Evolutionary conservation across 2,888 invertebrate genomes (phyloP), one percentile per base, ranked within the genome.

Genomic region (Gnatocerus cornutus): DNA sequence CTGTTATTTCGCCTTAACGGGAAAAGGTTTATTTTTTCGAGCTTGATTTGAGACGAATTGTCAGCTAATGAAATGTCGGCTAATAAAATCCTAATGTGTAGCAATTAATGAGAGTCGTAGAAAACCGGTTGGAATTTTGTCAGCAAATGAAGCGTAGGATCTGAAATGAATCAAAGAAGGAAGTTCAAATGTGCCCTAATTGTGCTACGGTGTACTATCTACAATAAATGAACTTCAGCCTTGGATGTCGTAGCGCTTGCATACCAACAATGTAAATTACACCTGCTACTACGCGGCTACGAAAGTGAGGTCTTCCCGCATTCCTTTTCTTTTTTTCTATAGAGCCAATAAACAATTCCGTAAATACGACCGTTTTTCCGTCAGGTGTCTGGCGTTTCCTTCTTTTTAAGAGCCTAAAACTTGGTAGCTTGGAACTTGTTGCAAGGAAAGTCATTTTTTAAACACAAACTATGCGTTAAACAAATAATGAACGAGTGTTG

Each of bases 221-320:
- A 13, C 13, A 14, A 46, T 46, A 46, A 46, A 16, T 46, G 46
- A 46, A 46, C 46, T 46, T 16, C 3, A 46, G 46, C 46, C 16
- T 43, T 43, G 46, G 9, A 21, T n/a, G 16, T 4, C 13, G 21
- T 16, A 46, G 21, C 21, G 6, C 16, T 55, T 52, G 10, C 10
- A 39, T 39, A 16, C 39, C 53, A 53, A 30, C 37, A 33, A 53
- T 33, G 53, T 53, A 53, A 53, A 53, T 53, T 53, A 53, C 53
- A 53, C 53, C 53, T 53, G 53, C 33, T 29, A n/a, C 48, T 50
- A 29, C 48, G 29, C 29, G 46, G 48, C 48, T 33, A 53, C 13
- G 53, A 53, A 56, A 56, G 43, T 58, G 43, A 45, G 58, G 58
- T 13, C 59, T 59, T 59, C 46, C 46, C 46, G 59, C 59, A 59